These are phyloP conservation scores for Sisor rabdophorus DNA, from an alignment of 2,113 vertebrate genomes.

Conservation along the genomic window DNA sequence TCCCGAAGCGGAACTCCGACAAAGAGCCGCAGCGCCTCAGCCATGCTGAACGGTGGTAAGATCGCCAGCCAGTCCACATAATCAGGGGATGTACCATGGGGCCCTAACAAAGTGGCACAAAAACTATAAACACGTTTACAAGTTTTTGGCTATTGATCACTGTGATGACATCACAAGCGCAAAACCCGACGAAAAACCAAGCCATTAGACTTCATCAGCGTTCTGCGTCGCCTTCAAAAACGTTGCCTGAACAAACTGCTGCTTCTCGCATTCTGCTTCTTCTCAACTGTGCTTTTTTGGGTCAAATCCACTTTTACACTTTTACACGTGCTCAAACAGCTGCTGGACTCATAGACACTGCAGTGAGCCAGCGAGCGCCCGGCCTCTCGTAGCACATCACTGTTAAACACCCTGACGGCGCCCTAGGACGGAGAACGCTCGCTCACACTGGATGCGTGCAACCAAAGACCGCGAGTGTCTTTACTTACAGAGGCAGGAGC, in stretches of 20 bases:
- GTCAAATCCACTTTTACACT: not conserved
- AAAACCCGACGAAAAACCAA: slow-evolving; percentile 53
- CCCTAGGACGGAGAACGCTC: not conserved
- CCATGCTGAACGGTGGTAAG: slow-evolving; percentile 93
- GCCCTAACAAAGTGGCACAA: slow-evolving; percentile 24
- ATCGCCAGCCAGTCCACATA: slow-evolving; percentile 78
- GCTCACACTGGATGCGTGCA: not conserved
- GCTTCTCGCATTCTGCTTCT: slow-evolving; percentile 9
- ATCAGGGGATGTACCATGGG: not conserved
- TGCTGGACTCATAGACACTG: not conserved
- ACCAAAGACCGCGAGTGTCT: slow-evolving; percentile 1
- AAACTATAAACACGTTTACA: slow-evolving; percentile 38
- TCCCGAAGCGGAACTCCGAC: slow-evolving; percentile 93
- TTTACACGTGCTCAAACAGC: slow-evolving; percentile 12
- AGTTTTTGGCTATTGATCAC: slow-evolving; percentile 40
- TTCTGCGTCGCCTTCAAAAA: slow-evolving; percentile 2
- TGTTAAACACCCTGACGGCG: slow-evolving; percentile 10
- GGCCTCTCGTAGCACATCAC: slow-evolving; percentile 28
- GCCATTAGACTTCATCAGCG: slow-evolving; percentile 46
- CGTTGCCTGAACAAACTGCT: slow-evolving; percentile 17
- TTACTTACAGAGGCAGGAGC: not conserved
- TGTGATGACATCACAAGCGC: slow-evolving; percentile 52
- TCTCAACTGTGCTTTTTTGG: slow-evolving; percentile 7
- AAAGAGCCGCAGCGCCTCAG: slow-evolving; percentile 95
- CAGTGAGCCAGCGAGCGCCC: not conserved